Conservation (phyloP, 2,113 vertebrate species). For the Salminus brasiliensis region DNA sequence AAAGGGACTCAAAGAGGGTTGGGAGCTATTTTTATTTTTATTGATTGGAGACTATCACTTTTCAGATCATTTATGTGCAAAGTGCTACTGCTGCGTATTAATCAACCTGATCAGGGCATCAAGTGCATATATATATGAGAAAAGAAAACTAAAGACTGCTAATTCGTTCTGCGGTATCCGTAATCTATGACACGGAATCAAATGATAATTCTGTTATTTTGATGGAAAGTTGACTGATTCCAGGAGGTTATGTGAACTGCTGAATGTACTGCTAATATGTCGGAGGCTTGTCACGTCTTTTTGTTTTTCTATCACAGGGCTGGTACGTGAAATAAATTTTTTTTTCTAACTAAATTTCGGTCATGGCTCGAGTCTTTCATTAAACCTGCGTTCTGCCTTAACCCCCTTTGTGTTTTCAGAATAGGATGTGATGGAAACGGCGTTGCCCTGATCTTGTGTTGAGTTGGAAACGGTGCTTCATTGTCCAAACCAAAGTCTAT, state of each 20-base stretch:
- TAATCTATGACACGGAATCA: constrained; percentile 58
- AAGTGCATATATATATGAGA: too few relatives aligned
- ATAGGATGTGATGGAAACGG: too few relatives aligned
- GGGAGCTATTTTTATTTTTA: not conserved
- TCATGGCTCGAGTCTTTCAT: not conserved
- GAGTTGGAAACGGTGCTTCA: not conserved
- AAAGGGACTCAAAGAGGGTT: not conserved
- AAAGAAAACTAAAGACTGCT: constrained; percentile 10
- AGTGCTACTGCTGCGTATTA: constrained; percentile 15
- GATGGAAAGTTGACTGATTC: constrained; percentile 54
- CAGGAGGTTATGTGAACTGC: constrained; percentile 48
- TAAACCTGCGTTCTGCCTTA: too few relatives aligned
- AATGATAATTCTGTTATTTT: constrained; percentile 38
- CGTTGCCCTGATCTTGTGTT: not conserved
- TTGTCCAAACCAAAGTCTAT: not conserved
- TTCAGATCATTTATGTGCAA: constrained; percentile 2
- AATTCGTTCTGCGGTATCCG: not conserved
- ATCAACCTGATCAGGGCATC: constrained; percentile 7
- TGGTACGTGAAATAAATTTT: constrained; percentile 48
- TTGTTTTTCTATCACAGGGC: constrained; percentile 40
- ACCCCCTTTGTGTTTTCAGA: too few relatives aligned
- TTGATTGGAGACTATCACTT: not conserved
- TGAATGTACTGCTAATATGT: not conserved
- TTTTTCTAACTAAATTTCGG: constrained; percentile 41
- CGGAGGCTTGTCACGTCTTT: constrained; percentile 3